These are phyloP conservation scores for Amphipoea oculea DNA, from an alignment of 2,888 invertebrate species.

Conservation along the genomic window DNA sequence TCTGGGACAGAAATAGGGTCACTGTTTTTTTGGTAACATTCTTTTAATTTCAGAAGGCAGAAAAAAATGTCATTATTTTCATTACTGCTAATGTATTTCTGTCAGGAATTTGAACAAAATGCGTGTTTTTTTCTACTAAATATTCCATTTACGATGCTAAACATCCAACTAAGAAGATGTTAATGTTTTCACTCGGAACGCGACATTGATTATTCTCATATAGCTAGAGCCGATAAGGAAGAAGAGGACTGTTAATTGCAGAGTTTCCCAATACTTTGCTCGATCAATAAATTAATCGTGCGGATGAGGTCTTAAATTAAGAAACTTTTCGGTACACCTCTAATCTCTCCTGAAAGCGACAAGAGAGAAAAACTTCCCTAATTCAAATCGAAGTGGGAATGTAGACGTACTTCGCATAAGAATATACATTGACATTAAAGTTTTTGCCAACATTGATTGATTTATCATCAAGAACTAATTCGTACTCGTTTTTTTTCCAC, in stretches of 20 bases:
- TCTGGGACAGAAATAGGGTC: conserved; percentile 58
- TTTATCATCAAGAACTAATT: conserved; percentile 77
- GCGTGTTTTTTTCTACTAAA: background rate
- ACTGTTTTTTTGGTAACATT: conserved; percentile 23
- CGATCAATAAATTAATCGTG: conserved; percentile 41
- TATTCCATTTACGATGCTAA: background rate
- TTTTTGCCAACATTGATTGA: conserved; percentile 40
- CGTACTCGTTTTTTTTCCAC: conserved; percentile 78
- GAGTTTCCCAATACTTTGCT: conserved; percentile 32
- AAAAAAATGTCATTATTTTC: conserved; percentile 13
- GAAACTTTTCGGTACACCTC: conserved; percentile 26
- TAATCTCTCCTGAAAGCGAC: background rate
- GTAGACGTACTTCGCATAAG: background rate
- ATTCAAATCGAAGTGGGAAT: conserved; percentile 12
- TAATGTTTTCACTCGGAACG: background rate
- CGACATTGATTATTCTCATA: background rate
- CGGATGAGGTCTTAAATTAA: conserved; percentile 44
- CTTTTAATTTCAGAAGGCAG: conserved; percentile 22
- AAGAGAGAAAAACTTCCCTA: conserved; percentile 28
- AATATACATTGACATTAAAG: conserved; percentile 12
- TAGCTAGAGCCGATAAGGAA: background rate
- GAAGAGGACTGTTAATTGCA: conserved; percentile 3
- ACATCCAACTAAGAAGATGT: background rate
- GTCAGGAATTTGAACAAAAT: background rate
- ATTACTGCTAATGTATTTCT: conserved; percentile 15